Evolutionary conservation across 2,113 vertebrate genomes (phyloP), one percentile per base, ranked within the genome.

Genomic region (Heloderma charlesbogerti): DNA sequence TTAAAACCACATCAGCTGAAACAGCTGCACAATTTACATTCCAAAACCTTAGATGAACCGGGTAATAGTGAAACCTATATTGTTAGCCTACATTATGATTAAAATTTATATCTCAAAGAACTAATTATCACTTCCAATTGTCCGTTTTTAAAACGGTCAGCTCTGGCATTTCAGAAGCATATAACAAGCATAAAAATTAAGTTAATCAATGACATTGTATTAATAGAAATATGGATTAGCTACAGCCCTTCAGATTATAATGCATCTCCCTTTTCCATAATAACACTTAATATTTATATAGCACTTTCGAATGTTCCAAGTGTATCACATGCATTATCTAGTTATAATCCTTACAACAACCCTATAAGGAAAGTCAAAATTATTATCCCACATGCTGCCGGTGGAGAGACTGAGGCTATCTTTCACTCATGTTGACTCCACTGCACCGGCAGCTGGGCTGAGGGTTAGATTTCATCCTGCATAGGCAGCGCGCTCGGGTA

Each of bases 401-500:
- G 13, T 18, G 18, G 66, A 45, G 60, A 4, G 27, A 8, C 45
- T 3, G 40, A 27, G 48, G 69, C n/a, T 27, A 57, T 20, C 8
- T 15, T 54, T 8, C 31, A 4, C 15, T 45, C 66, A 1, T 1
- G 16, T 22, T 34, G 81, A 81, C 6, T 84, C 1, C 48, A 0
- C 1, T 2, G 80, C 89, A 78, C 34, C 63, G 69, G 5, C 85
- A 86, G 48, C 85, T 16, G 7, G 82, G 8, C 4, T 1, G 67
- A 10, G n/a, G 67, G 1, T 34, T 4, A 57, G 0, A 16, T n/a
- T 87, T 93, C 89, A 60, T 54, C 85, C 79, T 93, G 75, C 7
- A 1, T 0, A 87, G 92, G 60, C 45, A 66, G 66, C 25, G n/a
- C 7, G 20, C 45, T 0, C 0, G 1, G 0, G 16, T 60, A 86